Evolutionary conservation across 1,140 invertebrate genomes (phyloP).

Genomic region (Pseudomyrmex pallidus): DNA sequence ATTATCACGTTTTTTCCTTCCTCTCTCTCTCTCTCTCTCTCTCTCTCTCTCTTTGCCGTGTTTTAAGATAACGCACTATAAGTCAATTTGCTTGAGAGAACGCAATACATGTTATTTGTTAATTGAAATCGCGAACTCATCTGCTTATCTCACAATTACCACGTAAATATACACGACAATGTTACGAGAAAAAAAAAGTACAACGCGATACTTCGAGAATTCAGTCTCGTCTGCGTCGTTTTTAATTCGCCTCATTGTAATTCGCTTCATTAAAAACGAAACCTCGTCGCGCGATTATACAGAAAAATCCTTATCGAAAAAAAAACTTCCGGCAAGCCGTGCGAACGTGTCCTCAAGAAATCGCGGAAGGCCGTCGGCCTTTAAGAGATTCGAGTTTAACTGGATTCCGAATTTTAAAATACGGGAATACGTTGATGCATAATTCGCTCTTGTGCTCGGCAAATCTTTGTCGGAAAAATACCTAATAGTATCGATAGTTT

Average conservation of each 20-base stretch:
- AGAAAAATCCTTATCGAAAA: slow-evolving; percentile 9
- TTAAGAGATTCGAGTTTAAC: neutral
- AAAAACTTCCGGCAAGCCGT: slow-evolving; percentile 19
- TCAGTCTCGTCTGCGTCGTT: slow-evolving; percentile 28
- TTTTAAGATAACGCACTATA: neutral
- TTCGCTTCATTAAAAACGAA: slow-evolving; percentile 35
- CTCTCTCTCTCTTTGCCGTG: no score
- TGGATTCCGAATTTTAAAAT: neutral
- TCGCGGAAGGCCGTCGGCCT: slow-evolving; percentile 11
- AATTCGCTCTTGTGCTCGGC: neutral
- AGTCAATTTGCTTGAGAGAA: neutral
- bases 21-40: no score
- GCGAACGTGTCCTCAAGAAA: slow-evolving; percentile 7
- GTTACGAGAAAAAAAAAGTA: neutral
- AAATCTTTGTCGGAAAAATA: no score
- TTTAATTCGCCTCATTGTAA: slow-evolving; percentile 50
- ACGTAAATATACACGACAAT: slow-evolving; percentile 25
- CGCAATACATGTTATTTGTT: neutral
- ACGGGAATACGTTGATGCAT: neutral
- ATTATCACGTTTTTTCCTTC: neutral
- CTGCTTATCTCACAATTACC: slow-evolving; percentile 40
- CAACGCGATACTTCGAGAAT: slow-evolving; percentile 44
- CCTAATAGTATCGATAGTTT: no score
- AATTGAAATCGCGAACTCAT: neutral
- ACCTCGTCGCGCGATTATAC: neutral